Evolutionary conservation across 2,888 invertebrate species (phyloP), one percentile per base, ranked within the genome.

Genomic region (Apodemia duryi): DNA sequence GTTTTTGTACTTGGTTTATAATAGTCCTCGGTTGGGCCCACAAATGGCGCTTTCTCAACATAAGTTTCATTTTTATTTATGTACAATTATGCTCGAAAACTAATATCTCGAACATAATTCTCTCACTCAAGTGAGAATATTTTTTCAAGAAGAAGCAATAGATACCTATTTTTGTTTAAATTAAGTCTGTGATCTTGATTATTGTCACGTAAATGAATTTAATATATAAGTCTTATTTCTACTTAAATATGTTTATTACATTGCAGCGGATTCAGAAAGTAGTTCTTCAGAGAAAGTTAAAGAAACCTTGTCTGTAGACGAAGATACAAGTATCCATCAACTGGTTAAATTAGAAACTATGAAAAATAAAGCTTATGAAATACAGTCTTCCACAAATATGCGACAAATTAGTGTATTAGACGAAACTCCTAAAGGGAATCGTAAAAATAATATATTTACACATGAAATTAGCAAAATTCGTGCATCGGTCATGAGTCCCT

Each of bases 401-500:
- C 35, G 64, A 38, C 68, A 64, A 54, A 69, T 78, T 2, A 77
- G 79, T 68, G 67, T 82, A 66, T 68, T 88, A 70, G 83, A 87
- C 41, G 80, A 82, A 11, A 90, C 90, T 3, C 89, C 89, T 2
- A 89, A 85, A 73, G 78, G 82, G 41, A 89, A 86, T 77, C 75
- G 76, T 13, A 85, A 76, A 72, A 81, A 72, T 52, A 81, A 72
- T 64, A 74, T 80, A 64, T 77, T 79, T 32, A 73, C 81, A 6
- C 88, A 89, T 69, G 87, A 88, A 77, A 88, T 89, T 77, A 88
- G 85, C 71, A 89, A 88, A 85, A 88, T 90, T 72, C 83, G 88
- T n/a, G 75, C 80, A 11, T 66, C 73, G 11, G 70, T 71, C 10
- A 64, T 77, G 5, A 88, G 84, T 66, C 85, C 90, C 0, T 71